Base-by-base conservation (phyloP, 2,113 vertebrate species). In the Podocnemis expansa region DNA sequence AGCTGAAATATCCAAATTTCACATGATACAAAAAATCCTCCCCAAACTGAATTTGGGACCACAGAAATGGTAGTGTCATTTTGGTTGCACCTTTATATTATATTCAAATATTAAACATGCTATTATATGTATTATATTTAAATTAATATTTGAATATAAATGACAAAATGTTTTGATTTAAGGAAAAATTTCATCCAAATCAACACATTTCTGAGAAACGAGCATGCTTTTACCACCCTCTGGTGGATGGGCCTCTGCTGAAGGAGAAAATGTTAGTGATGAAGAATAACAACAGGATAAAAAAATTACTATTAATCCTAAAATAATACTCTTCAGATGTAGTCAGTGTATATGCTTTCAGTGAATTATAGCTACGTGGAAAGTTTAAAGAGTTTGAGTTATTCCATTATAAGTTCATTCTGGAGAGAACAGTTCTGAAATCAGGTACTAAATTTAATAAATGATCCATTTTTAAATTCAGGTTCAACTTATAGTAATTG, bases 111-210 rank as follows among this genome's bases (percentile, higher is more conserved):
- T 87, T 56, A 85, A 94, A 91, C 47, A 58, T 94, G 87, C 89
- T 70, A 47, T 8, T 60, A 90, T 82, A 60, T 88, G 22, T 47
- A 52, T 6, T 45, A 25, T 5, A 6, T 82, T 89, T 93, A 49
- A 91, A 82, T 91, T 75, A 70, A 73, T 89, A 84, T 85, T 83
- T 82, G 87, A 49, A 45, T 75, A 54, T 51, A 52, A 52, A 52
- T 16, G 51, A 17, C 81, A 89, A 81, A 8, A 1, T 96, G 95
- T 97, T 97, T 97, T 97, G 96, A 96, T 89, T 84, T 91, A 88
- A 94, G 96, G 97, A 95, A 96, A 96, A 94, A 95, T 93, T 80
- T 94, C 94, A 96, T 95, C 91, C 91, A 95, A 92, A 95, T 93
- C 95, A 96, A 96, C 97, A 97, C 95, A 97, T 91, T 93, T 92